Base-by-base conservation (phyloP, 2,797 vertebrate species). In the Anniella stebbinsi region DNA sequence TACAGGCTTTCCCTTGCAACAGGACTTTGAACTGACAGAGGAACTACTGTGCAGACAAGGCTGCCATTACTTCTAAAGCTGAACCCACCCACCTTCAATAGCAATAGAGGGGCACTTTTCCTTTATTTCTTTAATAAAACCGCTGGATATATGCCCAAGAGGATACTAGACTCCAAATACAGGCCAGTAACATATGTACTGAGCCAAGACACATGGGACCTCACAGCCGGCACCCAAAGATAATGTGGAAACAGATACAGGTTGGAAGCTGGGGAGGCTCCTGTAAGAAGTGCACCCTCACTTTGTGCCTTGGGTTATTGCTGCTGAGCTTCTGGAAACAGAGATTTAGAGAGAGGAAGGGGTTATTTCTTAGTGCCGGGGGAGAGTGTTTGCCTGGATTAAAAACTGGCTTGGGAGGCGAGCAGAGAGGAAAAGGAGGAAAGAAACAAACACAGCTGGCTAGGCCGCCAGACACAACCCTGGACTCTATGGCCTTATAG, bases 1-100 rank as follows among this genome's bases (percentile, higher is more conserved):
- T 90, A 0, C 90, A 82, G 88, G 11, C 60, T 0, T 91, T 92
- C 93, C 91, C 91, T 63, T 63, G 76, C 36, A 87, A 36, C 67
- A 90, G 93, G 91, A 94, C 95, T 95, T 94, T 91, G 92, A 88
- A 94, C 88, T 54, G 80, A n/a, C 83, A 83, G 2, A 85, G 80
- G 91, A 51, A 70, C 89, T 81, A 76, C 41, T 90, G 21, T 48
- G 78, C 77, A 86, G 75, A 93, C 76, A 90, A 17, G 66, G 85
- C 84, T 0, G 0, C 80, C 51, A 57, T 72, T 90, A 87, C 86
- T 69, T 87, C 63, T 86, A 48, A 73, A 86, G 6, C 69, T 9
- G n/a, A n/a, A 1, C 8, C 6, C 18, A 28, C n/a, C 36, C n/a
- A 18, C 13, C 13, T 2, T 4, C 25, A 48, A 1, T 41, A 67